These are phyloP conservation scores for Todiramphus saurophagus DNA, from an alignment of 2,113 vertebrate genomes.

Conservation along the genomic window DNA sequence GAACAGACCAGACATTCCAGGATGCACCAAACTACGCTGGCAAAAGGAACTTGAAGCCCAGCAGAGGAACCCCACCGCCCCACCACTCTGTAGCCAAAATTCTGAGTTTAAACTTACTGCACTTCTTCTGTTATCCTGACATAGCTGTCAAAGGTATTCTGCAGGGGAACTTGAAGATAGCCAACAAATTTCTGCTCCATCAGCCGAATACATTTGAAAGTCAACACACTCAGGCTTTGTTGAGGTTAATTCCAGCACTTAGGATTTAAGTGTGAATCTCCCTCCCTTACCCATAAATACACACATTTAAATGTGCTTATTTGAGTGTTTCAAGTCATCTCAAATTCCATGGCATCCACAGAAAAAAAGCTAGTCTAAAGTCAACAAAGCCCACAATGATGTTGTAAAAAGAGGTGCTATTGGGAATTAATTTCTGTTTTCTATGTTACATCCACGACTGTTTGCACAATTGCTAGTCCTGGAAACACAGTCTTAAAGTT, in stretches of 20 bases:
- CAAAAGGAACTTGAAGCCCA: neutral
- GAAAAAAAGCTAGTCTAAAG: conserved; percentile 19
- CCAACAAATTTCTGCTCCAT: neutral
- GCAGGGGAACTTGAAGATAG: neutral
- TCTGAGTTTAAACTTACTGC: neutral
- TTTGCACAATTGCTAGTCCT: neutral
- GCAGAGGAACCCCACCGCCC: neutral
- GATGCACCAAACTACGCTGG: neutral
- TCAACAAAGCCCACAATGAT: conserved; percentile 47
- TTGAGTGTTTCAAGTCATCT: conserved; percentile 40
- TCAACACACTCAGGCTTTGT: conserved; percentile 46
- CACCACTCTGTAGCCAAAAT: neutral
- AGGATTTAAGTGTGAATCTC: conserved; percentile 40
- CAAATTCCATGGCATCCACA: conserved; percentile 36
- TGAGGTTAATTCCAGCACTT: conserved; percentile 53
- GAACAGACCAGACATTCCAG: neutral
- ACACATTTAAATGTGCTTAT: conserved; percentile 35
- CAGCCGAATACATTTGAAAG: conserved; percentile 37
- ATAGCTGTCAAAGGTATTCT: neutral
- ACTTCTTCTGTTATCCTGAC: neutral
- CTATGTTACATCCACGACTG: neutral
- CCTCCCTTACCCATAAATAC: conserved; percentile 20
- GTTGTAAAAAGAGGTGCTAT: conserved; percentile 12
- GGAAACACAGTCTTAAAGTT: neutral
- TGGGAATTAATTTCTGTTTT: conserved; percentile 38